Conservation (phyloP, 2,888 invertebrate genomes). For the Parnassius apollo region DNA sequence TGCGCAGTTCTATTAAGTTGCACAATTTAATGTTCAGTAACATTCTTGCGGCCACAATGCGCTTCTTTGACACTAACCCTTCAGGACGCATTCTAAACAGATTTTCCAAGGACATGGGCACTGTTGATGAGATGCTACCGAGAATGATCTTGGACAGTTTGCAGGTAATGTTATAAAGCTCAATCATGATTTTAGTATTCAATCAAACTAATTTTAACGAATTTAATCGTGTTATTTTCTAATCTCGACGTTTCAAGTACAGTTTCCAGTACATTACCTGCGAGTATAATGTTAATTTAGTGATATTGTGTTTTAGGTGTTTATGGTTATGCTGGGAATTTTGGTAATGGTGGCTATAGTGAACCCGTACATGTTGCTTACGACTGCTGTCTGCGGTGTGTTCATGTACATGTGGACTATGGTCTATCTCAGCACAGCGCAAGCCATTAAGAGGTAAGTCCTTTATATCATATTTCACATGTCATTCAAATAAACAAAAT, state of each 20-base stretch:
- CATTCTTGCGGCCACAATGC: conserved; percentile 87
- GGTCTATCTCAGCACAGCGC: conserved; percentile 86
- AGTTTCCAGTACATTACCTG: too few species aligned
- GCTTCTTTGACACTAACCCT: conserved; percentile 92
- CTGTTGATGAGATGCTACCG: conserved; percentile 87
- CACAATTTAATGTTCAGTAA: conserved; percentile 90
- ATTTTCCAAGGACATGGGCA: conserved; percentile 92
- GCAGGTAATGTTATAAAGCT: conserved; percentile 58
- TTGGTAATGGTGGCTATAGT: conserved; percentile 86
- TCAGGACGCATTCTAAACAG: conserved; percentile 91
- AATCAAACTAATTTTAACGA: too few species aligned
- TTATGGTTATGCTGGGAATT: conserved; percentile 86
- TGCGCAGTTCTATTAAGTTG: conserved; percentile 86
- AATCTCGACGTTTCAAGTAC: too few species aligned
- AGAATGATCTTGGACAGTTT: conserved; percentile 84
- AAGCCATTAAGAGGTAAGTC: conserved; percentile 84
- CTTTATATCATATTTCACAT: too few species aligned
- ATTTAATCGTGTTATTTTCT: too few species aligned
- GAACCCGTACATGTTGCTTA: conserved; percentile 84
- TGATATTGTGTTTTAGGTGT: conserved; percentile 64
- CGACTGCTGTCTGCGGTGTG: conserved; percentile 82
- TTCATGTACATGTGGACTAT: conserved; percentile 84
- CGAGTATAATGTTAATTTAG: too few species aligned
- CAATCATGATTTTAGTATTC: background rate
- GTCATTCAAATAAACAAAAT: too few species aligned